phyloP scores from a whole-genome alignment of 1,140 invertebrate species.

The Hylaeus anthracinus region DNA sequence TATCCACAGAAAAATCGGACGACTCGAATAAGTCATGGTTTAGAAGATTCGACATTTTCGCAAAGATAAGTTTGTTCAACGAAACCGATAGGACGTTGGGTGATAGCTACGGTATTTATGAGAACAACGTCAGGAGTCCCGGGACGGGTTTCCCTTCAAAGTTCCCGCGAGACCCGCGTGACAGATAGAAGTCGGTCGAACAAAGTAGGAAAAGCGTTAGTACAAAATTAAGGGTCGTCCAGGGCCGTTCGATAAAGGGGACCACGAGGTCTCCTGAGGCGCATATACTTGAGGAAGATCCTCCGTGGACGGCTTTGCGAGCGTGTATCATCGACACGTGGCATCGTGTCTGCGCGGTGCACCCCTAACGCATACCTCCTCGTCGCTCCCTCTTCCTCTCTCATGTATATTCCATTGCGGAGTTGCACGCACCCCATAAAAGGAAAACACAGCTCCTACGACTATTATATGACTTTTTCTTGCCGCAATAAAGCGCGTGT shows the following conservation, averaged over 20 bases:
- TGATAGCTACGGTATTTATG: conserved; percentile 18
- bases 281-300: conserved; percentile 64
- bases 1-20: too few relatives aligned
- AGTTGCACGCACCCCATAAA: conserved; percentile 69
- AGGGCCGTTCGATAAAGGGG: conserved; percentile 57
- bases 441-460: conserved; percentile 63
- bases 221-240: conserved; percentile 69
- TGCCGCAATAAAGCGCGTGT: conserved; percentile 62
- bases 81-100: neutral
- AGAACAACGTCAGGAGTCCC: neutral
- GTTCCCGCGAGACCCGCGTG: conserved; percentile 48
- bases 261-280: conserved; percentile 51
- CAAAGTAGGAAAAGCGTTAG: conserved; percentile 60
- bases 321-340: conserved; percentile 42
- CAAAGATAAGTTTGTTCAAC: neutral
- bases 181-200: conserved; percentile 56
- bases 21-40: neutral
- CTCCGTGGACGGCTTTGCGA: conserved; percentile 37
- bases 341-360: conserved; percentile 9
- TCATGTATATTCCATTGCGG: conserved; percentile 75
- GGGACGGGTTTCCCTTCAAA: conserved; percentile 20
- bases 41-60: neutral
- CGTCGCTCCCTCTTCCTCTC: conserved; percentile 14
- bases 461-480: conserved; percentile 55
- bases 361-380: conserved; percentile 38